Evolutionary conservation across 2,888 invertebrate species (phyloP).

Genomic region (Cylloceria caligata): DNA sequence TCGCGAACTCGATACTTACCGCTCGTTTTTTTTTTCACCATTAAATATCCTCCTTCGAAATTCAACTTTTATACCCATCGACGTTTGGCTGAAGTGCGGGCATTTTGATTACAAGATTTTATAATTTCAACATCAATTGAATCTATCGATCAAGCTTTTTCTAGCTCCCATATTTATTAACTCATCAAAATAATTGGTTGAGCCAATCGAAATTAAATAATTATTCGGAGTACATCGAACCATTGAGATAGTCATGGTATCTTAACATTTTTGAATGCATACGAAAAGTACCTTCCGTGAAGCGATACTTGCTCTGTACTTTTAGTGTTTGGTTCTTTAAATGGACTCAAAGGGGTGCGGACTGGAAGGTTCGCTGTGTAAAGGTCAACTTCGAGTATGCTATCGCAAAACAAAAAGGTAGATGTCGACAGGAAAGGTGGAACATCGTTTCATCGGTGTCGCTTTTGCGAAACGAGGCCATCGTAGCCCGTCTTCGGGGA

Average conservation of each 20-base stretch:
- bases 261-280: too few species aligned
- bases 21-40: neutral
- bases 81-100: neutral
- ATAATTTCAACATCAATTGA: neutral
- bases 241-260: neutral
- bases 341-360: neutral
- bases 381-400: constrained; percentile 31
- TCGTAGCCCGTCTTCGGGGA: neutral
- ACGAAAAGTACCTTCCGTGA: too few species aligned
- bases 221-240: neutral
- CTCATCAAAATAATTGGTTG: neutral
- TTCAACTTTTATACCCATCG: neutral
- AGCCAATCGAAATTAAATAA: neutral
- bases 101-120: neutral
- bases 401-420: neutral
- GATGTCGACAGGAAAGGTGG: neutral
- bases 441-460: neutral
- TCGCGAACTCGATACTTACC: neutral
- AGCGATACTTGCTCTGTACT: too few species aligned
- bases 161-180: neutral
- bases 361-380: neutral
- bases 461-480: constrained; percentile 3
- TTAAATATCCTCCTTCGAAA: neutral
- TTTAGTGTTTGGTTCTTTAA: too few species aligned
- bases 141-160: neutral